Base-by-base conservation (phyloP, 2,113 vertebrate genomes). In the Argyrosomus japonicus region DNA sequence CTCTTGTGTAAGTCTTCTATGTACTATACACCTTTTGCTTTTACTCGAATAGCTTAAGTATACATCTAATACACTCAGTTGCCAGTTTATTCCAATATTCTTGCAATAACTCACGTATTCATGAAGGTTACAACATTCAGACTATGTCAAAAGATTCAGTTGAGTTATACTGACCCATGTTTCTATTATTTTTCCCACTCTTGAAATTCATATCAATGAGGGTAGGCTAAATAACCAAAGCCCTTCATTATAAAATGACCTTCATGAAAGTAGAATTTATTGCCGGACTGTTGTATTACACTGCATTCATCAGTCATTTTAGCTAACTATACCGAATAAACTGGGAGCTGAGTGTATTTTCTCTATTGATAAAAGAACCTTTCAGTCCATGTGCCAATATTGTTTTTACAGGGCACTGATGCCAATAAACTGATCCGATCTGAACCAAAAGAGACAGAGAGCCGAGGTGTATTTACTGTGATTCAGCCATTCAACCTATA, bases 401-500 rank as follows among this genome's bases (percentile, higher is more conserved):
- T 64, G 62, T 40, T 56, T 56, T 56, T n/a, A 56, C 18, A 17
- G 7, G 6, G 11, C 25, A 60, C 9, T 43, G 43, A 68, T 58
- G 21, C 17, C 51, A 25, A n/a, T 62, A 48, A 77, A 68, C 14
- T 56, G 47, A 48, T 61, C 69, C 18, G 8, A 6, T 53, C 21
- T 25, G 5, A 48, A 32, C 27, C n/a, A 32, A 68, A 65, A 23
- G 19, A 40, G 40, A 63, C 27, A 54, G 45, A 70, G 21, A 61
- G 36, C 65, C n/a, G 19, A 60, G 10, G 29, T 62, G 77, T 62
- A 57, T 51, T 72, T 14, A 50, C 25, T 73, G 40, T 56, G 53
- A 75, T 64, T 23, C 51, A 64, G 50, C 23, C 72, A 72, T 45
- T 74, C 29, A 60, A 68, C 53, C 51, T 73, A 29, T 62, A 70